Evolutionary conservation across 2,888 invertebrate genomes (phyloP).

Genomic region (Caenorhabditis parvicauda): DNA sequence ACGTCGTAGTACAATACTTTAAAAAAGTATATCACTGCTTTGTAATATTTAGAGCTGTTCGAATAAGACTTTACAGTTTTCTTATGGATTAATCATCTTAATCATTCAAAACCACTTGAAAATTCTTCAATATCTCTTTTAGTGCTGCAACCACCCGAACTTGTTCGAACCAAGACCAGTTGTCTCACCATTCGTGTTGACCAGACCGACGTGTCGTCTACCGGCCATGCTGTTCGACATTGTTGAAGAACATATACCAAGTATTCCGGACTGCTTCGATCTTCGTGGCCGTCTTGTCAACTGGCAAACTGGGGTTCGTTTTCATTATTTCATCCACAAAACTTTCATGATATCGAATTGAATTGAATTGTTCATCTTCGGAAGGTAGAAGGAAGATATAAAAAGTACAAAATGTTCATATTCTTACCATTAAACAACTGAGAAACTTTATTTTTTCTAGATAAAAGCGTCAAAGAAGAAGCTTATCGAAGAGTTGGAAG

Average conservation of each 20-base stretch:
- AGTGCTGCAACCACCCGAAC: constrained; percentile 88
- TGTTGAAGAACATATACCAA: constrained; percentile 7
- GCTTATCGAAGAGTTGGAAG: constrained; percentile 33
- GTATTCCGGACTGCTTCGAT: constrained; percentile 32
- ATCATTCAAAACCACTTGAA: neutral
- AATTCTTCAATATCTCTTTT: constrained; percentile 3
- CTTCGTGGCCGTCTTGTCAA: constrained; percentile 13
- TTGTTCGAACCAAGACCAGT: constrained; percentile 94
- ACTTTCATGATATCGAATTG: neutral
- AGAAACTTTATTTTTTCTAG: too few relatives aligned
- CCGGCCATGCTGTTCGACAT: constrained; percentile 37
- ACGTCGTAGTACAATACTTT: too few relatives aligned
- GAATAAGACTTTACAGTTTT: neutral
- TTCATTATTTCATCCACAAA: neutral
- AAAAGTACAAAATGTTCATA: too few relatives aligned
- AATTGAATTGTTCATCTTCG: too few relatives aligned
- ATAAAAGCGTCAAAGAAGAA: constrained; percentile 13
- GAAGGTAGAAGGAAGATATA: too few relatives aligned
- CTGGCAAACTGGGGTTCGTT: constrained; percentile 18
- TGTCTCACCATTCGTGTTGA: constrained; percentile 77
- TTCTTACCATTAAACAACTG: too few relatives aligned
- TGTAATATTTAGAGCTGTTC: too few relatives aligned
- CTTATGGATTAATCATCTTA: neutral
- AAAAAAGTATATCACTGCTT: too few relatives aligned
- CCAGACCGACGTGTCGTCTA: constrained; percentile 11